Conservation (phyloP, 2,888 invertebrate genomes). For the Cerastis leucographa region DNA sequence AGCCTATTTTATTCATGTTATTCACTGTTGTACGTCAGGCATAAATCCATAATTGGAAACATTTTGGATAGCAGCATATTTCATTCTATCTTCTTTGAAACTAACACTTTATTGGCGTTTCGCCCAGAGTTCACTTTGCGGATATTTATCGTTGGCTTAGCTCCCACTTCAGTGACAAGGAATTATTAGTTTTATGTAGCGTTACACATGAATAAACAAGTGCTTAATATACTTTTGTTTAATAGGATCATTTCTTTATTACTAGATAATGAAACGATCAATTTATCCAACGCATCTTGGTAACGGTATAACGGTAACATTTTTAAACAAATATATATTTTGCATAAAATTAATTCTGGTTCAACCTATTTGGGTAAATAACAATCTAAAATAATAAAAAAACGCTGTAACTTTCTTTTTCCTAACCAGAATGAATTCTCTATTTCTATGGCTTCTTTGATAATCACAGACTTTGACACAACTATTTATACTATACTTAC, state of each 20-base stretch:
- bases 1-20: neutral
- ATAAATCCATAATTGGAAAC: neutral
- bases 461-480: too few relatives aligned
- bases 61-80: neutral
- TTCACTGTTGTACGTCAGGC: neutral
- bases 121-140: slow-evolving; percentile 14
- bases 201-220: neutral
- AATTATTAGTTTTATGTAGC: slow-evolving; percentile 2
- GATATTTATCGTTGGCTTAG: slow-evolving; percentile 17
- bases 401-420: too few relatives aligned
- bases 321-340: slow-evolving; percentile 6
- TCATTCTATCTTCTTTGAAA: slow-evolving; percentile 2
- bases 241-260: neutral
- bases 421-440: too few relatives aligned
- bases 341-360: too few relatives aligned
- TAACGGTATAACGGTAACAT: neutral
- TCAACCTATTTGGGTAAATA: too few relatives aligned
- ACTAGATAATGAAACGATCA: neutral
- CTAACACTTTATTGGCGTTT: slow-evolving; percentile 15
- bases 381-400: too few relatives aligned
- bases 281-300: neutral
- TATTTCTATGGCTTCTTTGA: too few relatives aligned
- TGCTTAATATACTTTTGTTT: neutral
- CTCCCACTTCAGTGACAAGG: neutral
- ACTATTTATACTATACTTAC: too few relatives aligned